A percentile compares a stretch with the other conserved stretches of the same genome.
Conservation (phyloP, 2,888 invertebrate genomes). For the Ochropleura leucogaster region DNA sequence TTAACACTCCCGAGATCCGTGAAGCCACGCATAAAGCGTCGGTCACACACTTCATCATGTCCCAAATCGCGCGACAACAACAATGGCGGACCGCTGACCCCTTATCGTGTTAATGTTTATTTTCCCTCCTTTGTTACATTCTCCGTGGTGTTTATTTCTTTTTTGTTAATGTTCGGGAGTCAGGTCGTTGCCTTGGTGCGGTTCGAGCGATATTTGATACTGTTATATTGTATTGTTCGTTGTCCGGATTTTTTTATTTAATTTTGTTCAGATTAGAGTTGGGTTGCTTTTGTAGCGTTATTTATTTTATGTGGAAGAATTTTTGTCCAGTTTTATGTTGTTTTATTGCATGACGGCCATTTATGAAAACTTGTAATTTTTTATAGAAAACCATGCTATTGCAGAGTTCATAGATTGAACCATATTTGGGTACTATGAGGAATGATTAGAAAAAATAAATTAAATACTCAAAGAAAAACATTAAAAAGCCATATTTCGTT, state of each 20-base stretch:
- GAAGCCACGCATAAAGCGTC: constrained; percentile 30
- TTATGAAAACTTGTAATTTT: no score
- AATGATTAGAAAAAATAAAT: no score
- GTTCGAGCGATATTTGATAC: constrained; percentile 3
- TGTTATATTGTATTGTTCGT: constrained; percentile 1
- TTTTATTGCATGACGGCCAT: not conserved
- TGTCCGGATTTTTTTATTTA: not conserved
- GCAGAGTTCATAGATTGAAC: no score
- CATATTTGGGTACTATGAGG: no score
- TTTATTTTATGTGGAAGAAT: not conserved
- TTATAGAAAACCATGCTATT: no score
- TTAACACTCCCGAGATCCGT: constrained; percentile 3
- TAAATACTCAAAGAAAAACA: no score
- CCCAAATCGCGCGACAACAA: constrained; percentile 40
- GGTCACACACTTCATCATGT: constrained; percentile 54
- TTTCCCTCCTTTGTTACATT: constrained; percentile 55
- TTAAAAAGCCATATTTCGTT: no score
- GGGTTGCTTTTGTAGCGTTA: constrained; percentile 1
- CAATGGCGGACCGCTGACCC: constrained; percentile 52
- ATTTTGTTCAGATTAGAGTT: not conserved
- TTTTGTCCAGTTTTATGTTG: not conserved
- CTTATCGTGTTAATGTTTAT: constrained; percentile 55
- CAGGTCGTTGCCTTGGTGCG: constrained; percentile 17
- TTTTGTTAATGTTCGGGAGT: constrained; percentile 30
- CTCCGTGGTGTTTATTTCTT: constrained; percentile 49